These are phyloP conservation scores for Ceyx erithaca DNA, from an alignment of 2,797 vertebrate species.

Conservation along the genomic window DNA sequence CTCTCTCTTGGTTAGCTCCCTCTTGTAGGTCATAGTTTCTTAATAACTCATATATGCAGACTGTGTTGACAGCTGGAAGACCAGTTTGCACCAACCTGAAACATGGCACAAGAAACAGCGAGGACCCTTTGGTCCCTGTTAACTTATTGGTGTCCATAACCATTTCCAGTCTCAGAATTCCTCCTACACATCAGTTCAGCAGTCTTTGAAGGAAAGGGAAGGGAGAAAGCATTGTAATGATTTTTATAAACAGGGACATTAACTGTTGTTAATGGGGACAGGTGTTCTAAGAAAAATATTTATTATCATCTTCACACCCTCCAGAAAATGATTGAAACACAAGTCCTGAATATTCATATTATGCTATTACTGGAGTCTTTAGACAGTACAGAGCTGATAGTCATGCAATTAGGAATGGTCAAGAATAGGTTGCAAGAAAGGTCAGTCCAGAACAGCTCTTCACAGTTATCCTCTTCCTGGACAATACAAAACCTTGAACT, in stretches of 20 bases:
- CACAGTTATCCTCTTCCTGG: background rate
- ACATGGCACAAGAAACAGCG: background rate
- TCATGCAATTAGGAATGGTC: background rate
- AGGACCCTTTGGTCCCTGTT: background rate
- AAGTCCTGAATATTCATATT: background rate
- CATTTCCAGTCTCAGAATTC: background rate
- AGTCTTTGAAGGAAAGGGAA: background rate
- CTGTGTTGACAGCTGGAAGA: background rate
- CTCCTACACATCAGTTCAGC: background rate
- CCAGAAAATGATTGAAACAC: background rate
- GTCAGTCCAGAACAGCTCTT: background rate
- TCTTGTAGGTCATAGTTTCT: background rate
- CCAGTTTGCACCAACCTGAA: background rate
- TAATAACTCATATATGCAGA: background rate
- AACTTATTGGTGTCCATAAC: background rate
- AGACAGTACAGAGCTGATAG: background rate
- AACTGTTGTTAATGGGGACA: background rate
- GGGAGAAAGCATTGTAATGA: background rate
- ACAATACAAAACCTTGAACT: background rate
- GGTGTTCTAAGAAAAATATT: background rate
- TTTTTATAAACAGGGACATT: background rate
- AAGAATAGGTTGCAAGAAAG: background rate
- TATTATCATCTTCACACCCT: background rate
- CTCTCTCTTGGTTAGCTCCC: background rate
- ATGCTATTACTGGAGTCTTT: background rate